Base-by-base conservation (phyloP, 2,113 vertebrate genomes). In the Rhagologus leucostigma region DNA sequence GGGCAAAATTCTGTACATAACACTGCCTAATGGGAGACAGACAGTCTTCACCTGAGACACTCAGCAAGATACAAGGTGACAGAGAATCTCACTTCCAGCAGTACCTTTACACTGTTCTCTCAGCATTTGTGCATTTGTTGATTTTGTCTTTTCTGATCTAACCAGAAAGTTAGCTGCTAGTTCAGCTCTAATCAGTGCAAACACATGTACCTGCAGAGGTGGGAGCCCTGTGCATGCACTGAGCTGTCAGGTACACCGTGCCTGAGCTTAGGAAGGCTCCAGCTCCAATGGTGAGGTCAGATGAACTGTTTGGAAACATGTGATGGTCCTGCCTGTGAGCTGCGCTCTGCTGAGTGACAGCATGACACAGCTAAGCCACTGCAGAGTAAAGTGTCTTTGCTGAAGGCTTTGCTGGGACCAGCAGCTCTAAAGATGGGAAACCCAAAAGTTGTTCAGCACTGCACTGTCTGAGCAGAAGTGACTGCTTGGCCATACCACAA, bases 201-300 rank as follows among this genome's bases (percentile, higher is more conserved):
- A 49, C 2, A 1, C 3, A 27, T 1, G 1, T 44, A n/a, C 56
- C 3, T 55, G 44, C 41, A 59, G 60, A 3, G 1, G 15, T 68
- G 24, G 41, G 44, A 84, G 59, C 12, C 20, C 19, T 57, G 64
- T 65, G 41, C 15, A 3, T 20, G 21, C 55, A 24, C 33, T 63
- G 69, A 75, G 15, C 22, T 59, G 39, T 62, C 60, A 63, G 33
- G 23, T 44, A 39, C 7, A 1, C 0, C 1, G 15, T 78, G 22
- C 56, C 35, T 60, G 30, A 26, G 16, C 27, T 87, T 65, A 78
- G 47, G 16, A 63, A 24, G 35, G 21, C 26, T 89, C 23, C 52
- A 78, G 20, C 27, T 94, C 17, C 57, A 56, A 78, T 35, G 35
- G 7, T 27, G 57, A 71, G 21, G 26, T 75, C 47, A 85, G 33